Conservation (phyloP, 2,888 invertebrate species). For the Blomia tropicalis region DNA sequence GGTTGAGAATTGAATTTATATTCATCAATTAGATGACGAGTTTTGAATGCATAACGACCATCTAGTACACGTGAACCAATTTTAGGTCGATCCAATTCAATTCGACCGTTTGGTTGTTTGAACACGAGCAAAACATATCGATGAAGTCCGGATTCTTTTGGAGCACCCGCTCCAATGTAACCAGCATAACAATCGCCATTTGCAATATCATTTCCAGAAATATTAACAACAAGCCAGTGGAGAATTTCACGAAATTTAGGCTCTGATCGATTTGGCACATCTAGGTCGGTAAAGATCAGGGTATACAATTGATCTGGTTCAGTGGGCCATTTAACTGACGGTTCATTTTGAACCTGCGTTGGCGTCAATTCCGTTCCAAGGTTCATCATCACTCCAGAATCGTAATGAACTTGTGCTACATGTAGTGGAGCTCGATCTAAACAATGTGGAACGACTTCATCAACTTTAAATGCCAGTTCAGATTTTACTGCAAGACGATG, state of each 20-base stretch:
- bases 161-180: constrained; percentile 39
- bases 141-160: constrained; percentile 34
- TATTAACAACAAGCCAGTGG: constrained; percentile 40
- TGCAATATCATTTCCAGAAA: constrained; percentile 36
- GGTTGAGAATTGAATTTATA: constrained; percentile 25
- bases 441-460: constrained; percentile 58
- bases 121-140: constrained; percentile 28
- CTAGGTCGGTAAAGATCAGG: constrained; percentile 35
- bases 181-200: constrained; percentile 36
- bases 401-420: constrained; percentile 32
- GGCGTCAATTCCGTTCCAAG: constrained; percentile 26
- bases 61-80: constrained; percentile 35
- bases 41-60: constrained; percentile 37
- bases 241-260: constrained; percentile 39
- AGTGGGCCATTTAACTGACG: constrained; percentile 20
- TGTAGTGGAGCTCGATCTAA: constrained; percentile 47
- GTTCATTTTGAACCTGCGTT: constrained; percentile 25
- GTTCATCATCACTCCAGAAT: constrained; percentile 23
- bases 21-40: constrained; percentile 24
- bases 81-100: constrained; percentile 26
- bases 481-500: background rate
- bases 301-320: constrained; percentile 23
- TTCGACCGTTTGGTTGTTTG: constrained; percentile 26
- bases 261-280: constrained; percentile 38
- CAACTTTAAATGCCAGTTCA: constrained; percentile 37